Conservation (phyloP, 2,888 invertebrate species). For the Notocelia uddmanniana region DNA sequence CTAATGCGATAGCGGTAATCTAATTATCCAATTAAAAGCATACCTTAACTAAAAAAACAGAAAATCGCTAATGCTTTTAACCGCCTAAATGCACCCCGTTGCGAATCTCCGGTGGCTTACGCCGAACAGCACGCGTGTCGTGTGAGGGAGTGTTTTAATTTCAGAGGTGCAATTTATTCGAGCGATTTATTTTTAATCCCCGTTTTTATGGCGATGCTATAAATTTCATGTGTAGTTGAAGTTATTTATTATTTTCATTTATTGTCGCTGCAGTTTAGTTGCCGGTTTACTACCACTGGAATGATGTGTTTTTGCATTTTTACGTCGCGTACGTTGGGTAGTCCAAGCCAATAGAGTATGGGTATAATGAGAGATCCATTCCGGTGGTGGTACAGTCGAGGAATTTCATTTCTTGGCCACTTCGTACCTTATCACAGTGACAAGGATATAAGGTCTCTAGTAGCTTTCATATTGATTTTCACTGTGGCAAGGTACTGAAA, state of each 20-base stretch:
- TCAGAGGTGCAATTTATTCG: conserved; percentile 86
- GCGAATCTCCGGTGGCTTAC: conserved; percentile 51
- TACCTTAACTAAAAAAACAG: neutral
- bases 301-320: conserved; percentile 41
- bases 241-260: conserved; percentile 69
- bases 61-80: neutral
- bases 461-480: too few relatives aligned
- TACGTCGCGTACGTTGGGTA: conserved; percentile 18
- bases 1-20: too few relatives aligned
- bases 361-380: neutral
- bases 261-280: conserved; percentile 55
- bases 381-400: too few relatives aligned
- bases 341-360: neutral
- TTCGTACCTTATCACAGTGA: too few relatives aligned
- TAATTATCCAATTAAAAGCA: too few relatives aligned
- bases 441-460: too few relatives aligned
- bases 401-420: too few relatives aligned
- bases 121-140: conserved; percentile 69
- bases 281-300: conserved; percentile 47
- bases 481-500: too few relatives aligned
- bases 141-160: conserved; percentile 84
- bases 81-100: neutral
- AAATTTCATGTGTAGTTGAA: conserved; percentile 81
- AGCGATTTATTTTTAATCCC: conserved; percentile 86
- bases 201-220: conserved; percentile 84